Base-by-base conservation (phyloP, 2,113 vertebrate genomes). In the Mola mola region DNA sequence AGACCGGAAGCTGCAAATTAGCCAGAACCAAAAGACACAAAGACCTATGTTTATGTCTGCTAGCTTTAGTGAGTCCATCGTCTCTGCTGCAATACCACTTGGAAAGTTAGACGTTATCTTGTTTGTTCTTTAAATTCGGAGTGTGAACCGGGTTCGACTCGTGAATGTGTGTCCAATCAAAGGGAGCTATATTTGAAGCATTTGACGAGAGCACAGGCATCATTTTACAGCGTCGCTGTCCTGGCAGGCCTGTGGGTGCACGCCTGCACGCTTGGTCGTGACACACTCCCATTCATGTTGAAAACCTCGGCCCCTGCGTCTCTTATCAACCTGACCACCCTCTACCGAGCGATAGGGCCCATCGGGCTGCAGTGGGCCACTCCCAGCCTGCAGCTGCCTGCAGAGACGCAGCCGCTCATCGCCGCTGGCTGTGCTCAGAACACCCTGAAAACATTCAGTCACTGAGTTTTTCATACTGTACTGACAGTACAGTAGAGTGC, bases 291-390 rank as follows among this genome's bases (percentile, higher is more conserved):
- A 49, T 79, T 84, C 74, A 67, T 38, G 52, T 41, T n/a, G 22
- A 53, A 66, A 37, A 64, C 56, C 71, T 46, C 19, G 49, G 42
- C 28, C 61, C 37, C 69, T 1, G 59, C 15, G 38, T 5, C 31
- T 66, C 82, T 89, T 88, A 90, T 90, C 88, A 85, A 44, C 21
- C 13, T 25, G 17, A 40, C 85, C 88, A 70, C 78, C 78, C 84
- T 55, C 75, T 71, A 67, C 50, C 0, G 43, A 59, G 77, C 48
- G 83, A 89, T 88, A 85, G 78, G 56, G 37, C 40, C 71, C 17
- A 64, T 33, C 67, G 21, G 63, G 58, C 50, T 56, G 38, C 66
- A 5, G 57, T 3, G 49, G 58, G 67, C 80, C 80, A 84, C 85
- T 81, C 86, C 85, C 85, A 81, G 72, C 56, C 37, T 46, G 49